These are phyloP conservation scores for Parambassis ranga DNA, from an alignment of 2,797 vertebrate genomes.

Conservation along the genomic window DNA sequence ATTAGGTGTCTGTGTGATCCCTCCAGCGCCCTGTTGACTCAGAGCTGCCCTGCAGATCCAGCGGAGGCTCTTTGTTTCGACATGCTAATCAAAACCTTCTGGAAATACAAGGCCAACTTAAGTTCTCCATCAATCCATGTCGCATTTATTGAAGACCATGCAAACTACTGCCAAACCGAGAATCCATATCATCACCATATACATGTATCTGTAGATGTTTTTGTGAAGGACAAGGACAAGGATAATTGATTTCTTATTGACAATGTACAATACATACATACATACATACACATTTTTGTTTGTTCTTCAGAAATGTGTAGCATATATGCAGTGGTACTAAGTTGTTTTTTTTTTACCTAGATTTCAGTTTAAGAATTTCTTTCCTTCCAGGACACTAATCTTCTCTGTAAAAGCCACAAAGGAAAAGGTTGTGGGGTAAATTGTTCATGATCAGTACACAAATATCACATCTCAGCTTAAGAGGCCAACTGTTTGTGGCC, in stretches of 20 bases:
- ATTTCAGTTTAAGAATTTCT: conserved; percentile 4
- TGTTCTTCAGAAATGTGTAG: too few species aligned
- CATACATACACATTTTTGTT: too few species aligned
- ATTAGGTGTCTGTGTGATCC: conserved; percentile 68
- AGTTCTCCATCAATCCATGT: conserved; percentile 15
- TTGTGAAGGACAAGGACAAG: not conserved
- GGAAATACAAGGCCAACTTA: conserved; percentile 30
- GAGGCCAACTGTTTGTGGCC: conserved; percentile 48
- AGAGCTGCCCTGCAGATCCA: conserved; percentile 56
- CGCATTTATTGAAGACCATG: not conserved
- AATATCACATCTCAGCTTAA: conserved; percentile 40
- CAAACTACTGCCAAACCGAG: not conserved
- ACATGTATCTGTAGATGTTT: not conserved
- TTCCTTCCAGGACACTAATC: not conserved
- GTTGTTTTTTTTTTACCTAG: not conserved
- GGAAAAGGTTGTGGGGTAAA: not conserved
- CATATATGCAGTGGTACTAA: too few species aligned
- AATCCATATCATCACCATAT: not conserved
- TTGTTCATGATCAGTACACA: conserved; percentile 18
- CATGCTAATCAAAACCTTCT: conserved; percentile 73
- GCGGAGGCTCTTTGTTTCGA: conserved; percentile 59
- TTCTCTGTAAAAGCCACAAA: not conserved
- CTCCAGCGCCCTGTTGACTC: conserved; percentile 71
- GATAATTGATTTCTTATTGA: not conserved
- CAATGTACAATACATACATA: too few species aligned